Evolutionary conservation across 2,888 invertebrate species (phyloP).

Genomic region (Plagodis dolabraria): DNA sequence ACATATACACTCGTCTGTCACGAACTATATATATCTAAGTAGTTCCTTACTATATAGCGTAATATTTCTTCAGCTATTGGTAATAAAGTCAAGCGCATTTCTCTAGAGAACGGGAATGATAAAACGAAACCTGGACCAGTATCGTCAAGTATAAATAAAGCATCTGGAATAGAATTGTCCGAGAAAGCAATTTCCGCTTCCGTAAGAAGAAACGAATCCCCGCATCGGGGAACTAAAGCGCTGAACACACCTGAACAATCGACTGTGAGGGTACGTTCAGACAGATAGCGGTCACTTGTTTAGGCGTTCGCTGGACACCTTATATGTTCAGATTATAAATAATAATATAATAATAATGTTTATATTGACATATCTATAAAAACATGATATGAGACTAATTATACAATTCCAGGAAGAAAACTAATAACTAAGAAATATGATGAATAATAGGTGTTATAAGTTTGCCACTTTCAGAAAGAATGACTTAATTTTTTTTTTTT

Average conservation of each 20-base stretch:
- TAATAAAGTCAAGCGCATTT: slow-evolving; percentile 39
- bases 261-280: neutral
- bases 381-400: too few species aligned
- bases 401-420: too few species aligned
- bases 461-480: too few species aligned
- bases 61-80: slow-evolving; percentile 22
- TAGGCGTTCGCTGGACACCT: neutral
- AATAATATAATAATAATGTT: too few species aligned
- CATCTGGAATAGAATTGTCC: slow-evolving; percentile 56
- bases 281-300: neutral
- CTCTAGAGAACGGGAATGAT: slow-evolving; percentile 25
- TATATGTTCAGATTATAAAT: too few species aligned
- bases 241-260: slow-evolving; percentile 12
- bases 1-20: too few species aligned
- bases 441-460: too few species aligned
- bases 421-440: too few species aligned
- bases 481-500: too few species aligned
- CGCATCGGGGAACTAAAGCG: slow-evolving; percentile 40
- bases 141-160: slow-evolving; percentile 55
- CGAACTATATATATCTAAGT: too few species aligned
- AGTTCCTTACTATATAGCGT: slow-evolving; percentile 21
- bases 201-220: slow-evolving; percentile 56
- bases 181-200: slow-evolving; percentile 61
- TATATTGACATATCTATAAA: too few species aligned
- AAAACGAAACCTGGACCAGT: slow-evolving; percentile 41